Evolutionary conservation across 53 echinoderm and acorn worm genomes (phyloP).

Genomic region (Antedon mediterranea): DNA sequence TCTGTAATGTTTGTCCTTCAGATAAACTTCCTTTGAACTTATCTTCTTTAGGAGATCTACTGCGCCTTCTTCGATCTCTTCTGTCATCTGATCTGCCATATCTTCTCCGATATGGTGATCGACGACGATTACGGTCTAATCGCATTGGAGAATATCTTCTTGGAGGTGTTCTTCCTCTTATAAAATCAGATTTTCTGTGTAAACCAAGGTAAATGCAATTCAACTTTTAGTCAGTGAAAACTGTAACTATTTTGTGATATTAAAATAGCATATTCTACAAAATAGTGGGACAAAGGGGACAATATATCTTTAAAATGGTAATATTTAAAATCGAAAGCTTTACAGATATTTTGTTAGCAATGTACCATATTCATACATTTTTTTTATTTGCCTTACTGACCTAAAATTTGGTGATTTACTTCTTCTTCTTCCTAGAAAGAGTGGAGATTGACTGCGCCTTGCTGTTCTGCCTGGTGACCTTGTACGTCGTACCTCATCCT

Average conservation of each 20-base stretch:
- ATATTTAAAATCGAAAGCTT: too few relatives aligned
- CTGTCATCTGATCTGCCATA: not conserved
- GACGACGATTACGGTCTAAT: not conserved
- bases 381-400: not conserved
- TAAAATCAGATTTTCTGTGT: too few relatives aligned
- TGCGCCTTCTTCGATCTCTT: constrained; percentile 32
- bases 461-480: not conserved
- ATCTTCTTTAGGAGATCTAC: constrained; percentile 45
- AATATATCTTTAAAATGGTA: too few relatives aligned
- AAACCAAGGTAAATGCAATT: not conserved
- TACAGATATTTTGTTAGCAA: too few relatives aligned
- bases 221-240: too few relatives aligned
- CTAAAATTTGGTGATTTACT: not conserved
- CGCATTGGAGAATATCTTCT: not conserved
- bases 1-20: constrained; percentile 45
- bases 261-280: too few relatives aligned
- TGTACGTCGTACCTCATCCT: not conserved
- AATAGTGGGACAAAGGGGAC: too few relatives aligned
- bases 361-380: too few relatives aligned
- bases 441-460: not conserved
- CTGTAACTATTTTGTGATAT: too few relatives aligned
- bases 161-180: not conserved
- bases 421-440: not conserved
- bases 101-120: not conserved
- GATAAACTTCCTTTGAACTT: constrained; percentile 95